phyloP scores from a whole-genome alignment of 2,888 invertebrate genomes.

The Archaeoteleia sp. region DNA sequence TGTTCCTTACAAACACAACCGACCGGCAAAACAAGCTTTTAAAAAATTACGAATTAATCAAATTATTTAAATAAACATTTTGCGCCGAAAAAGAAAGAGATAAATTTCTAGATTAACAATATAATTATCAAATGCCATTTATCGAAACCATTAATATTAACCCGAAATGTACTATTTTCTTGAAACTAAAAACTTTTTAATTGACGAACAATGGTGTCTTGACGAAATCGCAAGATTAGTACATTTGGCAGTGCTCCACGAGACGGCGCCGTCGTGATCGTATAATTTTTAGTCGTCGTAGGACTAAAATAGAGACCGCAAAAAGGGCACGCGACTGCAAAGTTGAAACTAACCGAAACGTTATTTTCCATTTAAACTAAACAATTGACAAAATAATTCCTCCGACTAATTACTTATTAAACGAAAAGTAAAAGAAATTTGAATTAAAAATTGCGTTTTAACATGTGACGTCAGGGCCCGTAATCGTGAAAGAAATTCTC shows the following conservation, averaged over 20 bases:
- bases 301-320: constrained; percentile 31
- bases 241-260: constrained; percentile 30
- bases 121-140: too few relatives aligned
- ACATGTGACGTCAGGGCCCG: constrained; percentile 17
- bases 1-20: too few relatives aligned
- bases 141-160: too few relatives aligned
- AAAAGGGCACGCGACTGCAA: constrained; percentile 15
- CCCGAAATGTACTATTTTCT: constrained; percentile 16
- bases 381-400: background rate
- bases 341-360: background rate
- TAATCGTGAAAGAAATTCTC: constrained; percentile 17
- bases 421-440: too few relatives aligned
- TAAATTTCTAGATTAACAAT: too few relatives aligned
- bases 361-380: background rate
- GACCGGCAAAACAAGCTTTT: too few relatives aligned
- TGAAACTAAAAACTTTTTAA: too few relatives aligned
- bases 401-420: too few relatives aligned
- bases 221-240: background rate
- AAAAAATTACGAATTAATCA: too few relatives aligned
- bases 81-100: too few relatives aligned
- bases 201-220: background rate
- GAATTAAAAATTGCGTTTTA: constrained; percentile 7
- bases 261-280: constrained; percentile 32
- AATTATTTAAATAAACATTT: too few relatives aligned
- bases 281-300: constrained; percentile 27